A percentile compares a stretch with the other conserved stretches of the same genome.
Evolutionary conservation across 2,113 vertebrate species (phyloP).

Genomic region (Ceratotherium simum): DNA sequence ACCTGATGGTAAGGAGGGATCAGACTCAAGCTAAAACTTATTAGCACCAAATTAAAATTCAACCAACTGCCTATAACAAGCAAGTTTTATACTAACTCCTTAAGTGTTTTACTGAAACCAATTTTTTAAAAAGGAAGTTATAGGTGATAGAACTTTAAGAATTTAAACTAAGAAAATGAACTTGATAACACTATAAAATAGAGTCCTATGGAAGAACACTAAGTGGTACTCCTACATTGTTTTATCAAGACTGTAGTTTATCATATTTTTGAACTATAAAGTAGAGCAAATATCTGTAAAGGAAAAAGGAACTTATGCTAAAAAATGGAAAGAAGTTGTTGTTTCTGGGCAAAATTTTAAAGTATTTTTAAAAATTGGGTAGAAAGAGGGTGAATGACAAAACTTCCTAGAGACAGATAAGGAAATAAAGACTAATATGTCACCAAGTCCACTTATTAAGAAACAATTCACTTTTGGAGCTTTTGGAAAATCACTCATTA

Average conservation of each 20-base stretch:
- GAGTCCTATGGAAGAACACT: neutral
- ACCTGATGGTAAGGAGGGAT: neutral
- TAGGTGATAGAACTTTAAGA: neutral
- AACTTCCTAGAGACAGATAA: neutral
- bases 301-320: conserved; percentile 33
- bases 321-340: conserved; percentile 1
- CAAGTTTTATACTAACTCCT: neutral
- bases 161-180: neutral
- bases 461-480: neutral
- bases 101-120: neutral
- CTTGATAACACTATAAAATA: neutral
- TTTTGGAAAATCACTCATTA: conserved; percentile 55
- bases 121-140: neutral
- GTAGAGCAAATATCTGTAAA: neutral
- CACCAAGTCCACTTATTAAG: neutral
- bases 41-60: conserved; percentile 42
- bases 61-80: neutral
- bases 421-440: conserved; percentile 5
- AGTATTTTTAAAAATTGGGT: neutral
- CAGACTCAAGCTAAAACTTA: conserved; percentile 11
- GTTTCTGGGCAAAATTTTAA: neutral
- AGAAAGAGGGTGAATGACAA: neutral
- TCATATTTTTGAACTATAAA: neutral
- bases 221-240: neutral
- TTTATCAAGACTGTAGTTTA: neutral